Evolutionary conservation across 2,113 vertebrate species (phyloP).

Genomic region (Sakesphorus luctuosus): DNA sequence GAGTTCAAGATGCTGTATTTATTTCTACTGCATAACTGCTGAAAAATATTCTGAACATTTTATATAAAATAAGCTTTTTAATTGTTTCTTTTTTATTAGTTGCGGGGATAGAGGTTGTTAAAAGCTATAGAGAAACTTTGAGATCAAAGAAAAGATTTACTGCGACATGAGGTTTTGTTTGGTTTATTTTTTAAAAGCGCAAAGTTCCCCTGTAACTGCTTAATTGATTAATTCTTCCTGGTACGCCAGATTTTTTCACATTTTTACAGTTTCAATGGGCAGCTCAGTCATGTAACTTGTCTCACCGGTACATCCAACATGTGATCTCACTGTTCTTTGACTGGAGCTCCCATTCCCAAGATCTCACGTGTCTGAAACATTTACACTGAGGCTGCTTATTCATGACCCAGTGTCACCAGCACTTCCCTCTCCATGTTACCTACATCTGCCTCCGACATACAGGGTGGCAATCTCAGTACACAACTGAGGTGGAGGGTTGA

Average conservation of each 20-base stretch:
- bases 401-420: not conserved
- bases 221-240: not conserved
- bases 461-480: accelerated
- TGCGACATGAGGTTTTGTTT: not conserved
- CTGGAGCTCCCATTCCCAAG: not conserved
- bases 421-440: not conserved
- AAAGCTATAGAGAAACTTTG: not conserved
- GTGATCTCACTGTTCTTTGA: not conserved
- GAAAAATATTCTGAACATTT: not conserved
- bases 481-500: not conserved
- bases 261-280: not conserved
- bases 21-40: not conserved
- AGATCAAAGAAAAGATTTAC: not conserved
- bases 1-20: not conserved
- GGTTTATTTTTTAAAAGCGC: not conserved
- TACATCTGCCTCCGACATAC: not conserved
- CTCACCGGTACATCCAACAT: not conserved
- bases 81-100: not conserved
- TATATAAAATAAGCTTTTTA: not conserved
- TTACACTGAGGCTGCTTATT: not conserved
- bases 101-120: not conserved
- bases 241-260: not conserved
- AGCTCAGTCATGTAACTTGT: not conserved
- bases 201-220: not conserved
- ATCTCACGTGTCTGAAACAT: not conserved